Conservation (phyloP, 35 echinoderm and acorn worm species). For the Stichopus chloronotus region DNA sequence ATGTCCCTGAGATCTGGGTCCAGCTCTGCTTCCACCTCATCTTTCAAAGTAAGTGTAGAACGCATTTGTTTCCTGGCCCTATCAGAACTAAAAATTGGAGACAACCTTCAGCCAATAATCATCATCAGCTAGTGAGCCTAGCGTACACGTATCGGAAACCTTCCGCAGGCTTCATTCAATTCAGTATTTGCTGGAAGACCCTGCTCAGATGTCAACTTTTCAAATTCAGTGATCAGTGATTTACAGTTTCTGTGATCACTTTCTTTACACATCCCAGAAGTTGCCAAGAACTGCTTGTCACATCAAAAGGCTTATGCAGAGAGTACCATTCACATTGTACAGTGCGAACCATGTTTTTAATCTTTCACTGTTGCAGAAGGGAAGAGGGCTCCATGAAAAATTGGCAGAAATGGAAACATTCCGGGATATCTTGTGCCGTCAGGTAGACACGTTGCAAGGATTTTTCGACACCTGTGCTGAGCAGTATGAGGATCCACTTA, state of each 20-base stretch:
- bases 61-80: not conserved
- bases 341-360: not conserved
- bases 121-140: too few species aligned
- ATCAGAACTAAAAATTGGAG: too few species aligned
- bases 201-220: too few species aligned
- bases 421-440: conserved; percentile 92
- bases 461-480: conserved; percentile 95
- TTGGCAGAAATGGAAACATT: conserved; percentile 99
- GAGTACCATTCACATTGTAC: too few species aligned
- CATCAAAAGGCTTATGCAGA: not conserved
- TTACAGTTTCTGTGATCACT: too few species aligned
- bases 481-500: conserved; percentile 54
- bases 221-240: too few species aligned
- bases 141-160: too few species aligned
- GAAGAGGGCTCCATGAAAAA: conserved; percentile 78
- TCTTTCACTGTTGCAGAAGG: conserved; percentile 62
- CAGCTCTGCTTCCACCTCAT: conserved; percentile 88
- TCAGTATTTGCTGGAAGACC: too few species aligned
- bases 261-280: not conserved
- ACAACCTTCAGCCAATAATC: too few species aligned
- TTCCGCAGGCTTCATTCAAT: too few species aligned
- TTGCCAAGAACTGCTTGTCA: not conserved
- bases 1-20: conserved; percentile 83
- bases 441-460: conserved; percentile 91
- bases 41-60: conserved; percentile 86